These are phyloP conservation scores for Andrena marginata DNA, from an alignment of 2,888 invertebrate genomes.

Conservation along the genomic window DNA sequence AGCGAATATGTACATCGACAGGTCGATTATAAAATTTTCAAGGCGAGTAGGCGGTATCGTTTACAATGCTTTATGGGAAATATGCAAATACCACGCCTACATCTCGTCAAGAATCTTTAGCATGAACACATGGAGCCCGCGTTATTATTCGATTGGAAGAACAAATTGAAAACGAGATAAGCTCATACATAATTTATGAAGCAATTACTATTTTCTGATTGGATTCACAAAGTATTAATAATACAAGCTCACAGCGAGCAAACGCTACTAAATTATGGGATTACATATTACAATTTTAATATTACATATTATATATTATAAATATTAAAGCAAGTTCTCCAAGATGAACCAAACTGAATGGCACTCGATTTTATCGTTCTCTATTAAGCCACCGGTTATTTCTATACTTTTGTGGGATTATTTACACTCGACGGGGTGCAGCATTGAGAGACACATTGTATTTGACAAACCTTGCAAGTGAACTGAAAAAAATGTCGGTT, in stretches of 20 bases:
- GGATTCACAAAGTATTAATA: no score
- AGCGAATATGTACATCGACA: constrained; percentile 4
- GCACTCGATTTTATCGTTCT: neutral
- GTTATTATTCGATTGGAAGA: neutral
- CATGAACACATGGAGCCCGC: neutral
- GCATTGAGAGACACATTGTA: neutral
- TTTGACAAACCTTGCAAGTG: neutral
- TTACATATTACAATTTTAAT: neutral
- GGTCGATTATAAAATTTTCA: neutral
- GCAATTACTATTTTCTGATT: neutral
- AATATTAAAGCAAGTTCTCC: no score
- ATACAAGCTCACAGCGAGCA: neutral
- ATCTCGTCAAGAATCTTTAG: neutral
- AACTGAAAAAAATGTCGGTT: neutral
- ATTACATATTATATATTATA: neutral
- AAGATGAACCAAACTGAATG: no score
- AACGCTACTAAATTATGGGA: no score
- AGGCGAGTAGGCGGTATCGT: neutral
- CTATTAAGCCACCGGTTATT: neutral
- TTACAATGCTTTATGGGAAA: constrained; percentile 2
- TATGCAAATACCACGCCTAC: neutral
- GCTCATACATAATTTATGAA: neutral
- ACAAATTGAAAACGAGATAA: neutral
- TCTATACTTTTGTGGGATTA: no score
- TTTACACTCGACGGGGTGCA: neutral